Conservation (phyloP, 2,888 invertebrate genomes). For the Timema cristinae region DNA sequence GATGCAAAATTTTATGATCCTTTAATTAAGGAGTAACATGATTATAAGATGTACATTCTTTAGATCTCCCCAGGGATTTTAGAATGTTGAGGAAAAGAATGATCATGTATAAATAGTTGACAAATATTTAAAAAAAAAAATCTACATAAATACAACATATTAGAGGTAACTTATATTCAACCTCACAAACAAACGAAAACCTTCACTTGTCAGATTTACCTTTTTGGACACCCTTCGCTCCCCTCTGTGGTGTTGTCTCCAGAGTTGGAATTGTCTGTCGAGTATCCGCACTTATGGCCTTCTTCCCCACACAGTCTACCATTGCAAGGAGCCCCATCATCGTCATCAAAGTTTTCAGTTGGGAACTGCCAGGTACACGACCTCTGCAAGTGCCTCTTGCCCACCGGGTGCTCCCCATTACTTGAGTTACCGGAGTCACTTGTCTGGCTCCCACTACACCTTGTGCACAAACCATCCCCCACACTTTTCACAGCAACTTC, state of each 20-base stretch:
- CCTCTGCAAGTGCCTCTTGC: constrained; percentile 39
- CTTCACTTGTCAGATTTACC: constrained; percentile 31
- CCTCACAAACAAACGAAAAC: too few relatives aligned
- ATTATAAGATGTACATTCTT: too few relatives aligned
- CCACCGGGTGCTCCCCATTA: constrained; percentile 37
- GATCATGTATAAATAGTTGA: too few relatives aligned
- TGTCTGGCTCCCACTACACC: constrained; percentile 15
- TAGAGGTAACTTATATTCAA: background rate
- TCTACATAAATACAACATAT: too few relatives aligned
- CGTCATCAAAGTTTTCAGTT: constrained; percentile 37
- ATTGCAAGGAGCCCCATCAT: constrained; percentile 27
- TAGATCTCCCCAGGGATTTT: too few relatives aligned
- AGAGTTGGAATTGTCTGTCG: constrained; percentile 31
- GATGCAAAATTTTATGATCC: too few relatives aligned
- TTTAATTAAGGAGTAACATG: too few relatives aligned
- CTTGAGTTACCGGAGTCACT: too few relatives aligned
- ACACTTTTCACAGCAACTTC: constrained; percentile 9
- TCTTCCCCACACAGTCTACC: constrained; percentile 12
- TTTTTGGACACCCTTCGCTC: constrained; percentile 39
- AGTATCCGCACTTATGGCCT: constrained; percentile 29
- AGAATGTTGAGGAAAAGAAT: too few relatives aligned
- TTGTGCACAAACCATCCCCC: constrained; percentile 19
- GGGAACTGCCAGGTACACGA: constrained; percentile 41
- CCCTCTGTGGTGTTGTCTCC: constrained; percentile 39
- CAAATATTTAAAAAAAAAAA: too few relatives aligned